These are phyloP conservation scores for Clunio marinus DNA, from an alignment of 2,888 invertebrate species.

Conservation along the genomic window DNA sequence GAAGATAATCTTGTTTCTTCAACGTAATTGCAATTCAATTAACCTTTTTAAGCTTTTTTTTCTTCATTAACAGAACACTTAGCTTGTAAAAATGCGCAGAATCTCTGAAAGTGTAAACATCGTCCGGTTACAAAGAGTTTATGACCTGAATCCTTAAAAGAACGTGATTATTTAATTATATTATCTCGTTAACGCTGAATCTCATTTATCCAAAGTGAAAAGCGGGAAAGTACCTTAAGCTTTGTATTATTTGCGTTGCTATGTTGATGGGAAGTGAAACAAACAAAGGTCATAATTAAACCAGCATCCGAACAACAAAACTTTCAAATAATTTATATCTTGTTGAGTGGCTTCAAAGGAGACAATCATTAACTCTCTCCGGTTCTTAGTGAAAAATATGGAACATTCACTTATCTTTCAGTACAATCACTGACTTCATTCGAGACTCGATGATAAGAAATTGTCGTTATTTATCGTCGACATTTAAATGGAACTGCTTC, in stretches of 20 bases:
- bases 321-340: too few species aligned
- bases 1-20: too few species aligned
- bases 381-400: neutral
- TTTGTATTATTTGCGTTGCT: too few species aligned
- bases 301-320: too few species aligned
- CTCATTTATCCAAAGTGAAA: conserved; percentile 3
- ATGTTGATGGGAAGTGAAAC: too few species aligned
- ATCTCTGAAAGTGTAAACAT: neutral
- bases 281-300: too few species aligned
- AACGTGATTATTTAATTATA: neutral
- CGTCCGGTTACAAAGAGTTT: neutral
- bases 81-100: neutral
- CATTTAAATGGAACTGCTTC: conserved; percentile 35
- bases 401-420: neutral
- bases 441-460: neutral
- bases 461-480: conserved; percentile 30
- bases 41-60: neutral
- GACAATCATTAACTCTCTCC: conserved; percentile 3
- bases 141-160: conserved; percentile 5
- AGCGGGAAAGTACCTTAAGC: too few species aligned
- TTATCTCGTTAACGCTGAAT: neutral
- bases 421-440: conserved; percentile 1
- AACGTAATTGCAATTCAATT: conserved; percentile 19
- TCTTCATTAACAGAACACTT: conserved; percentile 4
- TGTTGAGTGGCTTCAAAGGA: too few species aligned